phyloP scores from a whole-genome alignment of 2,888 invertebrate genomes.

The Matsumyia berberina region DNA sequence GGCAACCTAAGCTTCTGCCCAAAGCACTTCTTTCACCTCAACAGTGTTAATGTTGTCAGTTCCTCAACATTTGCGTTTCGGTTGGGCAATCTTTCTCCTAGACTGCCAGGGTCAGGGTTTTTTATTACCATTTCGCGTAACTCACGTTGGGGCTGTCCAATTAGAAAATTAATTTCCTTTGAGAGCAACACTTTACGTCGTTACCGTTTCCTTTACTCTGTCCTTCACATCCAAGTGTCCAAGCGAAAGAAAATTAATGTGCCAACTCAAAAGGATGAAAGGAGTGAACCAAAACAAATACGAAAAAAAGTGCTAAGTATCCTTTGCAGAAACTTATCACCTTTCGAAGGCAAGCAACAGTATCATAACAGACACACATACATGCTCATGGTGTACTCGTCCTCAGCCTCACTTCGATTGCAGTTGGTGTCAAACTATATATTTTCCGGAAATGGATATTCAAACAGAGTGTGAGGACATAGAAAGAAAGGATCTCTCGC shows the following conservation, averaged over 20 bases:
- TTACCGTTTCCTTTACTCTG: conserved; percentile 45
- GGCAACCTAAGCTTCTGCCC: too few relatives aligned
- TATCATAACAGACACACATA: conserved; percentile 33
- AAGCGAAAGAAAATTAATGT: conserved; percentile 72
- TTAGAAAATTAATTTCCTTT: conserved; percentile 75
- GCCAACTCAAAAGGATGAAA: conserved; percentile 54
- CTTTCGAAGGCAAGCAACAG: conserved; percentile 70
- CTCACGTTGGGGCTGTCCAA: conserved; percentile 60
- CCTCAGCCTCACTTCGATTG: conserved; percentile 42
- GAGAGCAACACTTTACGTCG: conserved; percentile 65
- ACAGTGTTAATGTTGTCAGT: too few relatives aligned
- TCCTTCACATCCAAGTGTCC: conserved; percentile 64
- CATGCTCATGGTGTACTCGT: too few relatives aligned
- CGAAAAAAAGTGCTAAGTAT: conserved; percentile 40
- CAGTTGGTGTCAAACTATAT: conserved; percentile 58
- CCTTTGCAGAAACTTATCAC: conserved; percentile 58
- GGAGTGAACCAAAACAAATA: conserved; percentile 34
- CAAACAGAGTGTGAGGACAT: conserved; percentile 53
- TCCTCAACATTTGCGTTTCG: background rate
- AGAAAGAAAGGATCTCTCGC: conserved; percentile 27
- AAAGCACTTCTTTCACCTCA: too few relatives aligned
- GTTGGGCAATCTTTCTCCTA: conserved; percentile 33
- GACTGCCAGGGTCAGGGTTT: conserved; percentile 2
- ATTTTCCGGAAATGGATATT: conserved; percentile 68
- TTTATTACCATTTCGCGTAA: conserved; percentile 21